A percentile compares a stretch with the other conserved stretches of the same genome.
phyloP scores from a whole-genome alignment of 2,888 invertebrate genomes.

The Adelphocoris suturalis region DNA sequence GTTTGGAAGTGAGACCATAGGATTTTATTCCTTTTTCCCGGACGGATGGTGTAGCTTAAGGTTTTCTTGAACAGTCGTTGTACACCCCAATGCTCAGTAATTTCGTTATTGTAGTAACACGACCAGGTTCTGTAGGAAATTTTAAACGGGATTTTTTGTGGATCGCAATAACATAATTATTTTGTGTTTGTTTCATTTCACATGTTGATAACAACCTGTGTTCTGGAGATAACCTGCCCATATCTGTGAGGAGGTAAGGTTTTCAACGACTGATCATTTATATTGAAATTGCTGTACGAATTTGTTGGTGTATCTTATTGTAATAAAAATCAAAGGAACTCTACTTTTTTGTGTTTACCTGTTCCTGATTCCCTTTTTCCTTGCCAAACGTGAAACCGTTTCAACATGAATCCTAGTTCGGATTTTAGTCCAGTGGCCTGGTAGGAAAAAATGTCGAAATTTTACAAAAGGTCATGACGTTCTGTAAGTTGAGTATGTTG shows the following conservation, averaged over 20 bases:
- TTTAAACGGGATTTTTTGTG: constrained; percentile 55
- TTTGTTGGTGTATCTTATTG: constrained; percentile 23
- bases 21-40: not conserved
- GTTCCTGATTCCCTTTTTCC: no score
- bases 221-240: constrained; percentile 66
- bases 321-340: constrained; percentile 23
- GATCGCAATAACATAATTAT: constrained; percentile 66
- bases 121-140: constrained; percentile 42
- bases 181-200: constrained; percentile 73
- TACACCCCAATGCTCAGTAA: constrained; percentile 51
- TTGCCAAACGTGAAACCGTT: no score
- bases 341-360: not conserved
- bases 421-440: no score
- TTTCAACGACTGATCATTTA: constrained; percentile 67
- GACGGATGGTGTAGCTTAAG: constrained; percentile 53
- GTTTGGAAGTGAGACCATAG: not conserved
- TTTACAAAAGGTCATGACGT: no score
- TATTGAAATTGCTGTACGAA: constrained; percentile 23
- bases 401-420: no score
- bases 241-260: constrained; percentile 68
- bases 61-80: constrained; percentile 65
- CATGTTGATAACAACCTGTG: constrained; percentile 72
- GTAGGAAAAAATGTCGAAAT: no score
- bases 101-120: not conserved
- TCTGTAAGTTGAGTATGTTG: no score